phyloP scores from a whole-genome alignment of 2,797 vertebrate genomes.

The Dicrostonyx torquatus region DNA sequence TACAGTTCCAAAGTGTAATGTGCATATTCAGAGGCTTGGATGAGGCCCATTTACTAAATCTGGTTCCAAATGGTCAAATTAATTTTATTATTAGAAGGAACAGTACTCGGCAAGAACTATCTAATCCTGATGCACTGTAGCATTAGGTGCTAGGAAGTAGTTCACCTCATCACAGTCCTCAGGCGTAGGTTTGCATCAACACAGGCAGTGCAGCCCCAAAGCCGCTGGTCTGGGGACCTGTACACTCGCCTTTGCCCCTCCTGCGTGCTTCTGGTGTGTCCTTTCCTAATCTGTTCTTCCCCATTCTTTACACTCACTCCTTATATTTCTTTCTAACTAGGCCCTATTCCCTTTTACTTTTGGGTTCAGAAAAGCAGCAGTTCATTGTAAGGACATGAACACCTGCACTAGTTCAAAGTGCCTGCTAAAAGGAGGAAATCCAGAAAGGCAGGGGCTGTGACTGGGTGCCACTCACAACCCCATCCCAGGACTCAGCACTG shows the following conservation, averaged over 20 bases:
- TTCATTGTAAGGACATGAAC: not conserved
- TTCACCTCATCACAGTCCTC: not conserved
- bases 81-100: constrained; percentile 77
- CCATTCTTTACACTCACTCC: not conserved
- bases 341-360: not conserved
- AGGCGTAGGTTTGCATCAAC: not conserved
- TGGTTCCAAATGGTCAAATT: constrained; percentile 77
- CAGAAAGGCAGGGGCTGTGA: not conserved
- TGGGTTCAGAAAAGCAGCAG: not conserved
- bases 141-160: not conserved
- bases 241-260: not conserved
- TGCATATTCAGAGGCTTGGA: constrained; percentile 75
- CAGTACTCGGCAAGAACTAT: not conserved
- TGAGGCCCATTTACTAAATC: constrained; percentile 73
- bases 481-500: not conserved
- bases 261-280: too few relatives aligned
- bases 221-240: not conserved
- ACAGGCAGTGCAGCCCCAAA: not conserved
- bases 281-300: not conserved
- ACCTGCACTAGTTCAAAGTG: not conserved
- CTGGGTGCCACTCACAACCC: not conserved
- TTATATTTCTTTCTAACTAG: not conserved
- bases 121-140: constrained; percentile 25
- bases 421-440: not conserved
- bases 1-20: constrained; percentile 77